phyloP scores from a whole-genome alignment of 2,888 invertebrate genomes.

The Yponomeuta plumbellus region DNA sequence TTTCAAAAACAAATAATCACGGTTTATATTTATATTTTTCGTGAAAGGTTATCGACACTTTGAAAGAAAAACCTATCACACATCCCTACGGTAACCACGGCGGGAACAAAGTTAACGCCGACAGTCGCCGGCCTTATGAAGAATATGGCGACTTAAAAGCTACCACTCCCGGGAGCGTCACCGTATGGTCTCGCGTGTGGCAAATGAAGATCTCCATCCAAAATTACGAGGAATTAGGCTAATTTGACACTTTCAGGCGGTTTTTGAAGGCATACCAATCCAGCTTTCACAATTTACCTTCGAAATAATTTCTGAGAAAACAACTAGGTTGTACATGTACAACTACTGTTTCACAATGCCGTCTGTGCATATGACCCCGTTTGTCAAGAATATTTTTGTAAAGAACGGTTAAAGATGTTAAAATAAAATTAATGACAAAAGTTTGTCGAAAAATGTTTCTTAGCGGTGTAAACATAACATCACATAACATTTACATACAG shows the following conservation, averaged over 20 bases:
- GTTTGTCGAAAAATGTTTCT: no score
- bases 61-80: background rate
- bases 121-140: background rate
- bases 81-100: background rate
- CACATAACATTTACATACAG: no score
- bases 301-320: no score
- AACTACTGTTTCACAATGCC: no score
- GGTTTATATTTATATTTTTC: no score
- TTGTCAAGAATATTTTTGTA: no score
- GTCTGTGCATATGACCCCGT: no score
- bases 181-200: background rate
- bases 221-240: background rate
- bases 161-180: background rate
- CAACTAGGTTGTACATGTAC: no score
- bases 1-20: no score
- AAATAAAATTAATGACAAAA: no score
- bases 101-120: conserved; percentile 10
- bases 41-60: background rate
- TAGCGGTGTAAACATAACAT: no score
- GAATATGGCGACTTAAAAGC: conserved; percentile 7
- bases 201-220: conserved; percentile 2
- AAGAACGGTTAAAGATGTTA: no score
- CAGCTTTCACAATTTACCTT: background rate
- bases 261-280: background rate
- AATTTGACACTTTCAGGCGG: background rate